Base-by-base conservation (phyloP, 2,888 invertebrate genomes). In the Chrysina gloriosa region DNA sequence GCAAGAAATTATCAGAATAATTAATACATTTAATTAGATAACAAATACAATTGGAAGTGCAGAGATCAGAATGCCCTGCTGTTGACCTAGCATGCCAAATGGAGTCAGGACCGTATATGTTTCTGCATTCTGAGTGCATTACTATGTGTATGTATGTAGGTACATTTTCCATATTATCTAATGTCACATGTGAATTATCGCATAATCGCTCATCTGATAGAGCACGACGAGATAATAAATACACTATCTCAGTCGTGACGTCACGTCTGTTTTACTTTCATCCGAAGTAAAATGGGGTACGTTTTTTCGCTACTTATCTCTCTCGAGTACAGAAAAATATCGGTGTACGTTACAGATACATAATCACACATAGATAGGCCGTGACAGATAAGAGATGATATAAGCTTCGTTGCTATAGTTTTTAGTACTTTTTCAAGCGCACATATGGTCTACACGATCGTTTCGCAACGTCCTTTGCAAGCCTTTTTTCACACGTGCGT, bases 171-270 rank as follows among this genome's bases (percentile, higher is more conserved):
- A 42, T 27, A 42, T 54, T 54, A 45, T 65, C 61, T 39, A 61
- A 48, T 52, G 52, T 65, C 70, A 65, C 67, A 70, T 67, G 67
- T 63, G 68, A 69, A 69, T 67, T 69, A 68, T 69, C 69, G 63
- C 48, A 61, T 71, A 69, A 69, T 71, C 67, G 36, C 68, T 61
- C 65, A 63, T 54, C 70, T 64, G 69, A 72, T 70, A 64, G 66
- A 64, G 68, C 50, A 54, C 61, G 64, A 65, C 69, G 14, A 63
- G 66, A 67, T 70, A 70, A 70, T 70, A 70, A 71, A 68, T 65
- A 61, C 47, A 27, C 29, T 67, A 71, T 71, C 70, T 70, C 56
- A 65, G 69, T 65, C 71, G 70, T 71, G 66, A 70, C 67, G 69
- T 71, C 71, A 63, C 56, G 65, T 65, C 58, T 61, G 27, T 61